Evolutionary conservation across 2,113 vertebrate genomes (phyloP), one percentile per base, ranked within the genome.

Genomic region (Dolichotis patagonum): DNA sequence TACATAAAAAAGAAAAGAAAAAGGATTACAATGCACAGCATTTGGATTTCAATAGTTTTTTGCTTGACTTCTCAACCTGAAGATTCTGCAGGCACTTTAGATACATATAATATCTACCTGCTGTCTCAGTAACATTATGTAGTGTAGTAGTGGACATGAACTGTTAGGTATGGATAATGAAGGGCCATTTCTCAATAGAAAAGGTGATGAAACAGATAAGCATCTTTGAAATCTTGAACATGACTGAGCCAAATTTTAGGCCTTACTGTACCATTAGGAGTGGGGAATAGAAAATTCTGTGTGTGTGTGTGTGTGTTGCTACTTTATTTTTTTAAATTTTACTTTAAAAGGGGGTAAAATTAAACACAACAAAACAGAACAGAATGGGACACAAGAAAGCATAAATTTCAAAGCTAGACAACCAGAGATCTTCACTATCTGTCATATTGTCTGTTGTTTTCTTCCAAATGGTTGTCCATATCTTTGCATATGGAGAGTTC

Each of bases 221-320:
- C 46, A 71, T 86, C 81, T 86, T 71, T 88, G 54, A 96, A 75
- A 56, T 85, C 54, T 95, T 89, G 52, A 89, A 62, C n/a, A 65
- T 49, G 32, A 89, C 11, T 89, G 38, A 85, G n/a, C 46, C 38
- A 58, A 19, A 65, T 73, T 54, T 81, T 85, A 86, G 92, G n/a
- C 1, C 6, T 81, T 56, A 73, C 12, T 56, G 43, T 63, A 63
- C 2, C 85, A 11, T 91, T 91, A 80, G 41, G 49, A 86, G 16
- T 41, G 26, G 41, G 81, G 38, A 38, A 63, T 80, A 89, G 54
- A 89, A 91, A 92, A 80, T 84, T 43, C n/a, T 78, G 86, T 83
- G 91, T 90, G 24, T 46, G 80, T 86, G 38, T 78, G 17, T 41
- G 69, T 71, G 69, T 71, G 69, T 71, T n/a, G n/a, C n/a, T n/a